A percentile compares a stretch with the other conserved stretches of the same genome.
Conservation (phyloP, 2,888 invertebrate species). For the Leucania comma region DNA sequence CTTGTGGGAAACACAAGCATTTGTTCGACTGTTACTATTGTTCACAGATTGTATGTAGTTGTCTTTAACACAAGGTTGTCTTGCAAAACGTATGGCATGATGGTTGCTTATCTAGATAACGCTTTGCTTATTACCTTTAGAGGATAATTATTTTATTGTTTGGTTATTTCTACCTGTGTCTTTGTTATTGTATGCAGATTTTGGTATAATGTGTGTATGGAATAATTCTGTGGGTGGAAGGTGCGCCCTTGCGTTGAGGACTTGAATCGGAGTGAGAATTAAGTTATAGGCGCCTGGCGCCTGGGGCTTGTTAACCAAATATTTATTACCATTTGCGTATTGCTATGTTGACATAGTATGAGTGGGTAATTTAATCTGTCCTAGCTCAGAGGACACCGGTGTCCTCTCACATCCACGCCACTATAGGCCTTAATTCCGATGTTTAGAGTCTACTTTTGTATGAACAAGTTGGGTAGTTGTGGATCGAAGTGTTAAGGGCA, state of each 20-base stretch:
- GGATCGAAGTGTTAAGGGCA: too few relatives aligned
- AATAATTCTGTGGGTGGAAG: conserved; percentile 14
- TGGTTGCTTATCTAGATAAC: conserved; percentile 62
- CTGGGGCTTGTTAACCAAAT: background rate
- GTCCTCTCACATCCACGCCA: too few relatives aligned
- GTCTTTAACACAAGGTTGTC: conserved; percentile 72
- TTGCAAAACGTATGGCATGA: conserved; percentile 70
- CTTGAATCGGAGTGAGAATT: conserved; percentile 16
- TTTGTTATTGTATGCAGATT: conserved; percentile 57
- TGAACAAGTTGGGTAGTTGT: too few relatives aligned
- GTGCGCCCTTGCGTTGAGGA: conserved; percentile 19
- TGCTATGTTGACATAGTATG: background rate
- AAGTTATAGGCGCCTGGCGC: conserved; percentile 10
- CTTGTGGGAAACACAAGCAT: conserved; percentile 79
- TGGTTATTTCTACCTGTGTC: conserved; percentile 54
- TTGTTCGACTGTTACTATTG: conserved; percentile 78
- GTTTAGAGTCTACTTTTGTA: too few relatives aligned
- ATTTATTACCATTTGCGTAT: background rate
- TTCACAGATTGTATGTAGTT: conserved; percentile 66
- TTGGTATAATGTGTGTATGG: conserved; percentile 25
- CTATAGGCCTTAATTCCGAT: too few relatives aligned
- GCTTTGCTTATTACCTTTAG: conserved; percentile 54
- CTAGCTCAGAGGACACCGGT: too few relatives aligned
- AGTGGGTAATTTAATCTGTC: background rate
- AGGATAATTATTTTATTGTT: conserved; percentile 57